Evolutionary conservation across 2,113 vertebrate genomes (phyloP), one percentile per base, ranked within the genome.

Genomic region (Cervus canadensis): DNA sequence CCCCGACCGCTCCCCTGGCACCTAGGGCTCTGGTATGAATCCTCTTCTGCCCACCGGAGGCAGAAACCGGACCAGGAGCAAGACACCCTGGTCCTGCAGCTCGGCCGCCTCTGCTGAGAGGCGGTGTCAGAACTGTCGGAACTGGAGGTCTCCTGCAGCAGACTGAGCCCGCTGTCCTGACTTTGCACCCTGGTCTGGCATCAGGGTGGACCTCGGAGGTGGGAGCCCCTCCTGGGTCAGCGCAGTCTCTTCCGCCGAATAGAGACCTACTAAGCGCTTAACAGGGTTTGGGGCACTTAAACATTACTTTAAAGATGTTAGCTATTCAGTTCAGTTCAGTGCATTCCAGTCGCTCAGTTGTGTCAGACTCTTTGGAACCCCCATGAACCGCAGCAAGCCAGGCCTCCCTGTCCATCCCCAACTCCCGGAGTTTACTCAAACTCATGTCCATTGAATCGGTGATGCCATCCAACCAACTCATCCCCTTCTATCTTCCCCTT

Each of bases 61-160:
- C 56, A n/a, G 43, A 45, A 43, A 14, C 0, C 10, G 13, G 54
- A 50, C 8, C 2, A 0, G 17, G 36, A 67, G 17, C 33, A 30
- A 17, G 26, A 54, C 25, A 21, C 16, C 28, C 12, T 8, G 15
- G 16, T 50, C 54, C 26, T 87, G 25, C 8, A 48, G 54, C 50
- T 15, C 26, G 5, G 33, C 21, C 17, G 4, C 40, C 11, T 17
- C 33, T 13, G 19, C 43, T 16, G 5, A 28, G 7, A 16, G 28
- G 16, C 11, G 13, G 12, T n/a, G 26, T 57, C 4, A 0, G 19
- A 48, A 86, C 56, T 6, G 48, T 59, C 4, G 0, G 19, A 48
- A 86, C 56, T 6, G 48, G 19, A 45, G 10, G 6, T 30, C 57
- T 36, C 19, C 36, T 52, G 36, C 9, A 43, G 45, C 2, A 17